Percentiles rank a stretch among this genome's conserved stretches.
phyloP scores from a whole-genome alignment of 2,888 invertebrate species.

The Pseudococcus viburni region DNA sequence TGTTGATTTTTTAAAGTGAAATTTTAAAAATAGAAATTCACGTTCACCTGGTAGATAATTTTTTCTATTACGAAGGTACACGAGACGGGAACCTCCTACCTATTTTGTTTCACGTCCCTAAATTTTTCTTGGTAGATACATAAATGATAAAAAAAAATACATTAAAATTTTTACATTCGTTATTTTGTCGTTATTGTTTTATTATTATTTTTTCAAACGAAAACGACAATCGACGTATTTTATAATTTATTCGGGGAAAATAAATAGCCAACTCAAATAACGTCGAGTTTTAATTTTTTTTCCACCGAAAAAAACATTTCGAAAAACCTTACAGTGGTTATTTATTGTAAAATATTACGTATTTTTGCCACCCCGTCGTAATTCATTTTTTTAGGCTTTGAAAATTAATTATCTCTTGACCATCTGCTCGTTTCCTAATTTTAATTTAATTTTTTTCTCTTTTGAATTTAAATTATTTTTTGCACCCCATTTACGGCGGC shows the following conservation, averaged over 20 bases:
- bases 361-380: background rate
- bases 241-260: conserved; percentile 34
- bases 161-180: background rate
- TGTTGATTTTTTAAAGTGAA: background rate
- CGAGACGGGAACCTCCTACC: background rate
- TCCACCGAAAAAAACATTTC: background rate
- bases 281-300: background rate
- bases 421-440: conserved; percentile 57
- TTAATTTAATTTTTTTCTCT: conserved; percentile 53
- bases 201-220: conserved; percentile 16
- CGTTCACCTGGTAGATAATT: background rate
- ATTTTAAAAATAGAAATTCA: background rate
- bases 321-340: conserved; percentile 43
- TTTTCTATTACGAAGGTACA: background rate
- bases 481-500: background rate
- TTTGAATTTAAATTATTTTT: conserved; percentile 47
- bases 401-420: conserved; percentile 55
- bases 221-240: conserved; percentile 44
- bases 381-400: conserved; percentile 50
- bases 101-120: background rate
- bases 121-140: background rate
- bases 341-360: conserved; percentile 48
- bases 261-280: conserved; percentile 41
- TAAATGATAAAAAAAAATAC: background rate
- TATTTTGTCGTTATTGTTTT: conserved; percentile 30